Base-by-base conservation (phyloP, 1,140 invertebrate genomes). In the Tribolium madens region DNA sequence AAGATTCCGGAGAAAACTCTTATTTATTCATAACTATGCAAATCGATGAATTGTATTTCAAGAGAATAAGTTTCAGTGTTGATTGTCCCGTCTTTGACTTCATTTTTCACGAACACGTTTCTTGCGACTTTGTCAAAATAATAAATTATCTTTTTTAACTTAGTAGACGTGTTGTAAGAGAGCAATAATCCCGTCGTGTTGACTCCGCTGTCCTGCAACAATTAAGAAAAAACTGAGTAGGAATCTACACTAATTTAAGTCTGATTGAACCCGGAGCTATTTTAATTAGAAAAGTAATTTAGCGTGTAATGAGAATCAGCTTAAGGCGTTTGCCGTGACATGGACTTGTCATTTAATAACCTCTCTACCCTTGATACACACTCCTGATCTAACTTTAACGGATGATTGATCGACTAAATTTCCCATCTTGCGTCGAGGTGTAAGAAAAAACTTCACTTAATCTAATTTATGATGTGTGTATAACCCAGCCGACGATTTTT, bases 251-350 rank as follows among this genome's bases (percentile, higher is more conserved):
- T 64, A 64, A 64, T 64, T 64, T 64, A 64, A 64, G 57, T 64
- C 57, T 64, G 57, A 64, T 64, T 64, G 57, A 64, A 64, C 57
- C 26, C 21, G 21, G 57, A 64, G 57, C 57, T 64, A 64, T 72
- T 72, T 72, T 72, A 72, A 72, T 72, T 72, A 53, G 70, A 48
- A 72, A 72, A 72, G 70, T 72, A 72, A 72, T 72, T 72, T 72
- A 53, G 12, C 70, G 70, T 72, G 70, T 72, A 72, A 72, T 72
- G 70, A 72, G 70, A 53, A 72, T 72, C 46, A 33, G 50, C 33
- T 53, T 53, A 72, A 50, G 50, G 42, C 36, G 33, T 33, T 50
- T 47, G 21, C 70, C 36, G 42, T 72, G 70, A 48, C 46, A 53
- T 31, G 31, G 50, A 72, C 70, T 53, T 72, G 70, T 72, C 46